Conservation (phyloP, 2,113 vertebrate species). For the Brachionichthys hirsutus region DNA sequence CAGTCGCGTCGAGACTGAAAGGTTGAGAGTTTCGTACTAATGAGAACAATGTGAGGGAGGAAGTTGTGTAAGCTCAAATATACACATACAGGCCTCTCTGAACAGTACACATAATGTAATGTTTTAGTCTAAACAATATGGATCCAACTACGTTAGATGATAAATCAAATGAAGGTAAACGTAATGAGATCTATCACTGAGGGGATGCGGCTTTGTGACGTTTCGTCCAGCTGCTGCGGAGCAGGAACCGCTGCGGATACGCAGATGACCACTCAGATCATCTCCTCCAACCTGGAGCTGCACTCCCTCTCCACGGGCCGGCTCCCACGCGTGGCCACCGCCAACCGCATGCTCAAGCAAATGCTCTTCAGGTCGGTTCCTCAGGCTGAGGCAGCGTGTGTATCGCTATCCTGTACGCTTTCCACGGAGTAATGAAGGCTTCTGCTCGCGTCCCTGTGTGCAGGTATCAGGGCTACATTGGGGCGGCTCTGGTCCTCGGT, state of each 20-base stretch:
- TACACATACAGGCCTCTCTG: too few relatives aligned
- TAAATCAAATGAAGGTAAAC: too few relatives aligned
- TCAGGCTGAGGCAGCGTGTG: neutral
- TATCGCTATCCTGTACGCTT: too few relatives aligned
- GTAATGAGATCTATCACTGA: too few relatives aligned
- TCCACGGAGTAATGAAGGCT: neutral
- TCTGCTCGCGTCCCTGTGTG: neutral
- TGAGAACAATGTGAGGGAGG: too few relatives aligned
- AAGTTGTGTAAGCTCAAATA: too few relatives aligned
- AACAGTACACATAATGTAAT: too few relatives aligned
- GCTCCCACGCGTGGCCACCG: conserved; percentile 89
- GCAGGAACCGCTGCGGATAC: conserved; percentile 97
- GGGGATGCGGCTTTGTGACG: neutral
- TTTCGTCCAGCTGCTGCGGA: conserved; percentile 86
- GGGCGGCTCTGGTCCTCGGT: conserved; percentile 91
- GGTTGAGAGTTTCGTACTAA: too few relatives aligned
- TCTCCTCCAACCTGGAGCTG: conserved; percentile 97
- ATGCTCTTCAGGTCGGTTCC: conserved; percentile 95
- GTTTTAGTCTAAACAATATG: too few relatives aligned
- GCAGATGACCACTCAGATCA: conserved; percentile 97
- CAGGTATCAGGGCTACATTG: conserved; percentile 98
- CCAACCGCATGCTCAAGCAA: conserved; percentile 97
- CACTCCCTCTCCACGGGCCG: conserved; percentile 92
- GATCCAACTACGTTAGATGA: too few relatives aligned
- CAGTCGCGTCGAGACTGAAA: too few relatives aligned